phyloP scores from a whole-genome alignment of 1,140 invertebrate species.

The Pseudachorutes palmiensis region DNA sequence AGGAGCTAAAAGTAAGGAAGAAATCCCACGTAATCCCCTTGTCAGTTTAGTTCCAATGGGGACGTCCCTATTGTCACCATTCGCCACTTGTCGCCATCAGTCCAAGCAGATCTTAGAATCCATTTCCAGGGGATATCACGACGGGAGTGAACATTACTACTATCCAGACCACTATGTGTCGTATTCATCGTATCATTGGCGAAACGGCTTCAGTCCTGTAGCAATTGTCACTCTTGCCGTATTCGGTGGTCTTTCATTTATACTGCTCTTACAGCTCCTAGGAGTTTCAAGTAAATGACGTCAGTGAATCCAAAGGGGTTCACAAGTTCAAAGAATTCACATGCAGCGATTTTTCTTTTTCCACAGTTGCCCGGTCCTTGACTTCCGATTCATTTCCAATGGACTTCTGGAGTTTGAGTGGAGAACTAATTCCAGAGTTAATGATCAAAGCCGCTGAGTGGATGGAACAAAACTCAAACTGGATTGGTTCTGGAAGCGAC shows the following conservation, averaged over 20 bases:
- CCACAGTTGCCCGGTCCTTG: conserved; percentile 15
- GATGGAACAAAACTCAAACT: conserved; percentile 5
- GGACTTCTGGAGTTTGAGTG: conserved; percentile 9
- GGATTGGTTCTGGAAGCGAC: neutral
- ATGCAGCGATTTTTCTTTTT: conserved; percentile 8
- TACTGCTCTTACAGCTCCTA: conserved; percentile 29
- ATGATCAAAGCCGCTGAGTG: conserved; percentile 25
- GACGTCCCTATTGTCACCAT: too few species aligned
- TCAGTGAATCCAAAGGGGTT: conserved; percentile 1
- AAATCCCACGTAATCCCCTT: too few species aligned
- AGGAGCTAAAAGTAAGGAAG: too few species aligned
- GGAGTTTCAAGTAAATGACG: conserved; percentile 23
- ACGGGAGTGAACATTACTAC: too few species aligned
- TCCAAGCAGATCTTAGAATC: too few species aligned
- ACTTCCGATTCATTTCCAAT: conserved; percentile 2
- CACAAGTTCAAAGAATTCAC: neutral
- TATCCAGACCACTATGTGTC: too few species aligned
- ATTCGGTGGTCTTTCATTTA: conserved; percentile 28
- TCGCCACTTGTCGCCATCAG: too few species aligned
- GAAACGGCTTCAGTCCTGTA: neutral
- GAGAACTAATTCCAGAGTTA: conserved; percentile 23
- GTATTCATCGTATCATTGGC: neutral
- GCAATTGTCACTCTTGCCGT: conserved; percentile 24
- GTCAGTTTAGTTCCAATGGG: too few species aligned
- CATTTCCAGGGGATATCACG: too few species aligned